Evolutionary conservation across 2,113 vertebrate genomes (phyloP).

Genomic region (Formicarius rufipectus): DNA sequence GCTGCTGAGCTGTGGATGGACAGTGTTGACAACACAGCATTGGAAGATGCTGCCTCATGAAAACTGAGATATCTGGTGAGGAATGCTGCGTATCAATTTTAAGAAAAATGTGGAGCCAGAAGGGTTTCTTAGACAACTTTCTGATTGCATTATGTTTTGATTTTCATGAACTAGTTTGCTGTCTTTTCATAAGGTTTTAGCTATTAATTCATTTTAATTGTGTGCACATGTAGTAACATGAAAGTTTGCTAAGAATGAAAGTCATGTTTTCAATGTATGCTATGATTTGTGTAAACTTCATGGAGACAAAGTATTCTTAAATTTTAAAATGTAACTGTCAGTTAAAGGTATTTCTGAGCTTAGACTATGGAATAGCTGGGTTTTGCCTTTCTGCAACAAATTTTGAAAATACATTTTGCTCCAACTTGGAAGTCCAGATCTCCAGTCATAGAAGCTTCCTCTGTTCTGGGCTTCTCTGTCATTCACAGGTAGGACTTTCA

Average conservation of each 20-base stretch:
- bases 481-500: not conserved
- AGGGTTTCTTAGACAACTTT: not conserved
- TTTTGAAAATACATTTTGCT: not conserved
- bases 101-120: rapidly evolving
- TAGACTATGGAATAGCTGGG: not conserved
- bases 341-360: not conserved
- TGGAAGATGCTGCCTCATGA: not conserved
- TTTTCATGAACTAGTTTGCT: not conserved
- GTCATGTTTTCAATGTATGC: not conserved
- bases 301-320: not conserved
- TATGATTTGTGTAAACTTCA: not conserved
- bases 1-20: not conserved
- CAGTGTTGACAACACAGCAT: not conserved
- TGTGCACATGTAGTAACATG: not conserved
- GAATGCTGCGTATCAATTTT: not conserved
- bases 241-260: not conserved
- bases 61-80: not conserved
- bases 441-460: not conserved
- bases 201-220: not conserved
- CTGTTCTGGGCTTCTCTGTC: not conserved
- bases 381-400: not conserved
- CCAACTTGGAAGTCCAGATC: not conserved
- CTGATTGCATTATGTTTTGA: not conserved
- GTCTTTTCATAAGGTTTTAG: not conserved
- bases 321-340: not conserved